Percentiles rank a stretch among this genome's conserved stretches.
Evolutionary conservation across 1,140 invertebrate genomes (phyloP).

Genomic region (Lepidotrigona ventralis): DNA sequence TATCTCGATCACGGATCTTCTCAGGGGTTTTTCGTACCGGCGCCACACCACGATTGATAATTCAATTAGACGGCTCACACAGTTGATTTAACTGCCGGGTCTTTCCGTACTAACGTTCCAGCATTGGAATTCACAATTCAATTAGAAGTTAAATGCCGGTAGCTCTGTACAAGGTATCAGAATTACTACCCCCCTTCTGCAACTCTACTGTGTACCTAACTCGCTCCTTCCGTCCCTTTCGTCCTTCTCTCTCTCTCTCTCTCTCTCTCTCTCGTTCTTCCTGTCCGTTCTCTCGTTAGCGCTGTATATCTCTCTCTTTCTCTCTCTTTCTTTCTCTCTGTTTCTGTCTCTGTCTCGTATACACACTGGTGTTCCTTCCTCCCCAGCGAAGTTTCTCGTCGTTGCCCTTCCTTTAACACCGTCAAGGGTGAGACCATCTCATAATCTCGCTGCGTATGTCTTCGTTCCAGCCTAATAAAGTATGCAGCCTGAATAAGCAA

Average conservation of each 20-base stretch:
- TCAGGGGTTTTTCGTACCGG: constrained; percentile 52
- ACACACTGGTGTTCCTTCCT: background rate
- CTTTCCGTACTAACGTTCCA: constrained; percentile 60
- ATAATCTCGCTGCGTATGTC: constrained; percentile 68
- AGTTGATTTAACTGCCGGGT: constrained; percentile 72
- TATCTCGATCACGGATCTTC: constrained; percentile 64
- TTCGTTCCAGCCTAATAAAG: constrained; percentile 70
- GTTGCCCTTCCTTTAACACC: constrained; percentile 42
- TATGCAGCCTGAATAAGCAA: constrained; percentile 74
- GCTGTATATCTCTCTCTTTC: background rate
- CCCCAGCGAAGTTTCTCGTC: background rate
- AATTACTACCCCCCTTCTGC: constrained; percentile 67
- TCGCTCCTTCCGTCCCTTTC: constrained; percentile 21
- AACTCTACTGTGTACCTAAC: constrained; percentile 52
- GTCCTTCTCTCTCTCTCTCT: constrained; percentile 9
- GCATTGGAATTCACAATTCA: constrained; percentile 74
- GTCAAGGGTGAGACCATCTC: constrained; percentile 64
- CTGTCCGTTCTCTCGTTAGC: constrained; percentile 10
- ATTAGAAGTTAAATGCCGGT: constrained; percentile 75
- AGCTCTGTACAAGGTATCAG: constrained; percentile 70
- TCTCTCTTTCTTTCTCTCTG: background rate
- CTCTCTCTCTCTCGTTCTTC: constrained; percentile 20
- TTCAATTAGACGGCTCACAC: constrained; percentile 70
- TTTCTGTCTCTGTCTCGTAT: background rate
- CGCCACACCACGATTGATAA: constrained; percentile 68